Evolutionary conservation across 2,797 vertebrate genomes (phyloP).

Genomic region (Hydrolagus colliei): DNA sequence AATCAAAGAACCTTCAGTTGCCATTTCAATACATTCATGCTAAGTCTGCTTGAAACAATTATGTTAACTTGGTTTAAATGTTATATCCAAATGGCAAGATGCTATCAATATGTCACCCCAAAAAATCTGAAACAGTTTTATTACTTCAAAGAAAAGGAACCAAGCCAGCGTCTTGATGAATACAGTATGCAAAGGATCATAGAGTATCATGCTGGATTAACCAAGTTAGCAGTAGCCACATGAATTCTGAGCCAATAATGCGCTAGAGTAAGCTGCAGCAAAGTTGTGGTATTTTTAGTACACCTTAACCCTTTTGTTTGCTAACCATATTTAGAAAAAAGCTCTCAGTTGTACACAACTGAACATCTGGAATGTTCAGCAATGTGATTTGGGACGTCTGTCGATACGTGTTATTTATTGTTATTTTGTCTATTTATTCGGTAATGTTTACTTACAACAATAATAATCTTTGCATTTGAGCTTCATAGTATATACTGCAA

Average conservation of each 20-base stretch:
- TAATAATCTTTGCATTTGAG: too few relatives aligned
- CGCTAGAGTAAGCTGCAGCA: neutral
- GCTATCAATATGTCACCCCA: neutral
- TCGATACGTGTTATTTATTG: too few relatives aligned
- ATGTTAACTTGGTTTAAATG: neutral
- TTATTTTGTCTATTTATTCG: too few relatives aligned
- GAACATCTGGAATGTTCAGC: neutral
- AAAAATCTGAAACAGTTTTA: neutral
- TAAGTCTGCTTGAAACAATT: neutral
- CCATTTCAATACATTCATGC: neutral
- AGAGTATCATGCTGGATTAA: neutral
- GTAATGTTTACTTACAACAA: too few relatives aligned
- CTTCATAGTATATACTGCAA: too few relatives aligned
- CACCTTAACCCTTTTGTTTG: constrained; percentile 10
- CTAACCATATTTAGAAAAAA: neutral
- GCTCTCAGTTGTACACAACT: neutral
- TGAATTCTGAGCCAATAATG: constrained; percentile 23
- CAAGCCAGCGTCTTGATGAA: neutral
- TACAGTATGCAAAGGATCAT: neutral
- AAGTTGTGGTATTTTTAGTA: neutral
- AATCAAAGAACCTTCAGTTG: neutral
- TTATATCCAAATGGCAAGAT: neutral
- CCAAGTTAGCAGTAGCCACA: neutral
- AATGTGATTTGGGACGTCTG: too few relatives aligned
- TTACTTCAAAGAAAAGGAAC: neutral